Percentiles rank a stretch among this genome's conserved stretches.
These are phyloP conservation scores for Coracopsis vasa DNA, from an alignment of 2,113 vertebrate species.

Conservation along the genomic window DNA sequence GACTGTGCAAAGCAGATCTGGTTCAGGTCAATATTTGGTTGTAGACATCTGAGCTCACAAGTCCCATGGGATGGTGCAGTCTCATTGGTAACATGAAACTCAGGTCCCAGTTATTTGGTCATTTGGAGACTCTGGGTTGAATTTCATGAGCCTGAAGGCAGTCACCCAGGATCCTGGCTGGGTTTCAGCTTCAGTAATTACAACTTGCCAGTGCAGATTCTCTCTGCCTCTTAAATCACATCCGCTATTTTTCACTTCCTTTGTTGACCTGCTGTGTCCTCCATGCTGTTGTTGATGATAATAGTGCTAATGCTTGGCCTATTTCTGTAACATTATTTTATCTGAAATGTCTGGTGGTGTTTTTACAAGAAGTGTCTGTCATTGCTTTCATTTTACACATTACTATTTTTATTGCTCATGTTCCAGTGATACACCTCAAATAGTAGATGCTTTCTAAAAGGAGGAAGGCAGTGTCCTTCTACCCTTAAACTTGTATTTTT, in stretches of 20 bases:
- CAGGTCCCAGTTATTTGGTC: neutral
- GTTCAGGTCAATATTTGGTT: neutral
- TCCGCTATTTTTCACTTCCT: constrained; percentile 43
- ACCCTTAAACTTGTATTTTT: neutral
- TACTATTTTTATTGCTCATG: neutral
- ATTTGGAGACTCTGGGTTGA: neutral
- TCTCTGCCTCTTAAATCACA: constrained; percentile 52
- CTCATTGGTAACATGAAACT: accelerated
- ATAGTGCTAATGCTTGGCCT: neutral
- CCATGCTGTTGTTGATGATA: neutral
- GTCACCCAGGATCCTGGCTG: constrained; percentile 21
- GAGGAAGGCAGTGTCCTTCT: neutral
- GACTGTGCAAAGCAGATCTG: neutral
- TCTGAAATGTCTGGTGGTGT: neutral
- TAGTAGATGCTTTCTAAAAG: neutral
- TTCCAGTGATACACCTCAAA: neutral
- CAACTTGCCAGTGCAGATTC: neutral
- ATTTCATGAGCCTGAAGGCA: constrained; percentile 7
- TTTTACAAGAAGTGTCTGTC: constrained; percentile 18
- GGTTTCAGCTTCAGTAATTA: constrained; percentile 57
- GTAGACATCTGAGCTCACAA: accelerated
- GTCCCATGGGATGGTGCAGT: accelerated
- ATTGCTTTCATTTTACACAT: neutral
- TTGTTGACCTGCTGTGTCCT: neutral
- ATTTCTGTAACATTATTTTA: neutral